Percentiles rank a stretch among this genome's conserved stretches.
These are phyloP conservation scores for Calliopsis andreniformis DNA, from an alignment of 1,140 invertebrate species.

Conservation along the genomic window DNA sequence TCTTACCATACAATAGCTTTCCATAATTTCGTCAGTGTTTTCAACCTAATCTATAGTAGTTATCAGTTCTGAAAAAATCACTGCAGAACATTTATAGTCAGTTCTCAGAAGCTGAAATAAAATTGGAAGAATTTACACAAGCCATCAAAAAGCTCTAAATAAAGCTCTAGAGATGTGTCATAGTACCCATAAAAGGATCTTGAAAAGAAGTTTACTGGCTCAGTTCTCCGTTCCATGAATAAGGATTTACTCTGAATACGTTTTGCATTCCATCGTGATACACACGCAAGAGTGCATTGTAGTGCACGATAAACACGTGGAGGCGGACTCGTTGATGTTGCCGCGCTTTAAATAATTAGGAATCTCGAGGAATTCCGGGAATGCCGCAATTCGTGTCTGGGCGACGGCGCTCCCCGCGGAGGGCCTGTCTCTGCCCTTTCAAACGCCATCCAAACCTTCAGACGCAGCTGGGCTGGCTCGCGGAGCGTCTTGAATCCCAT, in stretches of 20 bases:
- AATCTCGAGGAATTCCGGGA: conserved; percentile 12
- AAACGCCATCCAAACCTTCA: conserved; percentile 38
- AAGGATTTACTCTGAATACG: not conserved
- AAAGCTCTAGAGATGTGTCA: no score
- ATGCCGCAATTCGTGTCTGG: not conserved
- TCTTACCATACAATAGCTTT: no score
- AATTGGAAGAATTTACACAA: no score
- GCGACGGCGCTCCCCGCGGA: conserved; percentile 12
- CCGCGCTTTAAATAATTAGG: conserved; percentile 14
- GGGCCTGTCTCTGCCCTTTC: conserved; percentile 28
- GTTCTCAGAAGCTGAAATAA: no score
- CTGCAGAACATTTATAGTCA: no score
- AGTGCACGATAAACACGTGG: not conserved
- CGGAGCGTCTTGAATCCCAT: conserved; percentile 41
- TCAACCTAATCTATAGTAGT: no score
- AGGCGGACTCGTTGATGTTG: conserved; percentile 15
- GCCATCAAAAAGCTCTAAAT: no score
- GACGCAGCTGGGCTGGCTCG: conserved; percentile 29
- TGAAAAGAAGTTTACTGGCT: not conserved
- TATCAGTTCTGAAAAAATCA: no score
- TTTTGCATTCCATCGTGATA: conserved; percentile 12
- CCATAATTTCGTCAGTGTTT: no score
- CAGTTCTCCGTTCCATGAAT: not conserved
- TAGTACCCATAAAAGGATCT: no score
- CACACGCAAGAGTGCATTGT: conserved; percentile 13